Evolutionary conservation across 1,140 invertebrate species (phyloP), one percentile per base, ranked within the genome.

Genomic region (Drosophila persimilis): DNA sequence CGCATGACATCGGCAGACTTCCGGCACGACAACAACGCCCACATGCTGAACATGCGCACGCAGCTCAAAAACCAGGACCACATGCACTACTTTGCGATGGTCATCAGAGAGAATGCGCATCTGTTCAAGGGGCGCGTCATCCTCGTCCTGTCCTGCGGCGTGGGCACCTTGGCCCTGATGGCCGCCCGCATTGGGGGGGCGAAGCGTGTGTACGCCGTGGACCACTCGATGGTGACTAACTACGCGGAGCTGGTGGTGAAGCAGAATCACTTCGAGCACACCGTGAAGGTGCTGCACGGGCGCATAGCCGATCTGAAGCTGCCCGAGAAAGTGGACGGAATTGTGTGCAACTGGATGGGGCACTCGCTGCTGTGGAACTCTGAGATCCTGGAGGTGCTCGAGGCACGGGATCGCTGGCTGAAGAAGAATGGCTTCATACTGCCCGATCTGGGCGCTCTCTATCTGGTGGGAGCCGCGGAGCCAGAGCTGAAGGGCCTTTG

Each of bases 331-430:
- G 98, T 99, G 7, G 99, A 99, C 90, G 99, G 99, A 45, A 99
- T 99, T 75, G 98, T 99, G 73, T 99, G 97, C 9, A 98, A 99
- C 92, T 99, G 99, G 99, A 99, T 99, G 99, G 99, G 99, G 3
- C 94, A 93, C 73, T 97, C 96, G 78, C 92, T 98, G 9, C 96
- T 98, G 80, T 98, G 97, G 78, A 96, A 98, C 91, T 96, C 96
- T 45, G 97, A 97, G 95, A 91, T 98, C 76, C 94, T 97, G 86
- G 96, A 96, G 29, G 95, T 98, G 1, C 92, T 98, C 1, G 95
- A 94, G 88, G 97, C 97, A 8, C 92, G 97, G 15, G 96, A 98
- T 88, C 97, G 96, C 90, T 98, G 97, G 97, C 93, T 98, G 44
- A 81, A 81, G 24, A 94, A 92, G 8, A 91, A 93, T 5, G 95